These are phyloP conservation scores for Sitta carolinensis DNA, from an alignment of 2,797 vertebrate genomes.

Conservation along the genomic window DNA sequence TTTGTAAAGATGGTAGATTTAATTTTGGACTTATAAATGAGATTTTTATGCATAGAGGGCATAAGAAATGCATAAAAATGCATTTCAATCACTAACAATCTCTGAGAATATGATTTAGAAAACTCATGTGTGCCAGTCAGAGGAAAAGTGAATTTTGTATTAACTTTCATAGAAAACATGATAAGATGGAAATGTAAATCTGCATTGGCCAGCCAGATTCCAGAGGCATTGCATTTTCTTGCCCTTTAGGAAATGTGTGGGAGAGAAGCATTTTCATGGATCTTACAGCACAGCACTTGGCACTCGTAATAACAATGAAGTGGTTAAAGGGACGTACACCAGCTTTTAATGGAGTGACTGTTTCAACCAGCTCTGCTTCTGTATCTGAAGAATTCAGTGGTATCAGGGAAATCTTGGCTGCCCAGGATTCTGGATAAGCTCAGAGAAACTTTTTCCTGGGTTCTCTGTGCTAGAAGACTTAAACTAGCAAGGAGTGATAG, in stretches of 20 bases:
- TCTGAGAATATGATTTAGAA: neutral
- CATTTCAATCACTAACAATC: neutral
- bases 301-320: neutral
- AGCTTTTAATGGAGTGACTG: neutral
- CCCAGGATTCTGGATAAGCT: neutral
- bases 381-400: neutral
- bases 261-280: neutral
- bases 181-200: conserved; percentile 5
- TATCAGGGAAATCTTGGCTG: neutral
- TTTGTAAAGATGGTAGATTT: neutral
- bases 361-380: neutral
- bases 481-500: neutral
- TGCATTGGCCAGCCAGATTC: neutral
- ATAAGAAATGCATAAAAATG: conserved; percentile 9
- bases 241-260: neutral
- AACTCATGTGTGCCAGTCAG: neutral
- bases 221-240: neutral
- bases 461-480: neutral
- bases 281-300: neutral
- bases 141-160: conserved; percentile 5
- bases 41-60: conserved; percentile 6
- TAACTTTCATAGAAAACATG: neutral
- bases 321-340: neutral
- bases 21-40: neutral
- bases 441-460: neutral